phyloP scores from a whole-genome alignment of 1,140 invertebrate genomes.

The Bombus sylvicola region DNA sequence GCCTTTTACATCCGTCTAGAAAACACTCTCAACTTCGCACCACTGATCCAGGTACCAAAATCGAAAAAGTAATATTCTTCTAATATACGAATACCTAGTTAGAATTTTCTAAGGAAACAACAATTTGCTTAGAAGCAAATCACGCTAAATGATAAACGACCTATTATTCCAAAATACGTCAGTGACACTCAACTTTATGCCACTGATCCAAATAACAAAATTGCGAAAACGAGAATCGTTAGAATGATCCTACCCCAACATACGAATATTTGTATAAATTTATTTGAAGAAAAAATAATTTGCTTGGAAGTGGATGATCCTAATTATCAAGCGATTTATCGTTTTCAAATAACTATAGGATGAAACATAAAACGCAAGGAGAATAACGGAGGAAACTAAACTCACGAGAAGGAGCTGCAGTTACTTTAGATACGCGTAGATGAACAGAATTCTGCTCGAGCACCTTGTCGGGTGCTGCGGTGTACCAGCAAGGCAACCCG shows the following conservation, averaged over 20 bases:
- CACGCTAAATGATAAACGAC: neutral
- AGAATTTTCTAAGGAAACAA: neutral
- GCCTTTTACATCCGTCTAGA: neutral
- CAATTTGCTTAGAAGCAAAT: neutral
- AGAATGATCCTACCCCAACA: too few relatives aligned
- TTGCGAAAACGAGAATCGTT: too few relatives aligned
- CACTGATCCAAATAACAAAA: too few relatives aligned
- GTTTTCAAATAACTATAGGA: neutral
- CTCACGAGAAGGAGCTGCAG: neutral
- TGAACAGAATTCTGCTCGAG: slow-evolving; percentile 23
- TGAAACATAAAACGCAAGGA: neutral
- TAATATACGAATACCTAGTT: neutral
- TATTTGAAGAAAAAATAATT: neutral
- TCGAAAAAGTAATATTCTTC: neutral
- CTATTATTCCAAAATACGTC: neutral
- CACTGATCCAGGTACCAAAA: neutral
- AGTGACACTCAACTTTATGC: too few relatives aligned
- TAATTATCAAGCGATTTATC: neutral
- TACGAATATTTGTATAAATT: neutral
- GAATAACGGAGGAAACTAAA: too few relatives aligned
- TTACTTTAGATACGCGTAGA: slow-evolving; percentile 23
- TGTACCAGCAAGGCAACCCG: slow-evolving; percentile 14
- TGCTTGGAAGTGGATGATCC: neutral
- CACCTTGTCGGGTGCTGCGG: neutral
- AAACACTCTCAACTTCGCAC: slow-evolving; percentile 6